A percentile compares a stretch with the other conserved stretches of the same genome.
Conservation (phyloP, 2,888 invertebrate species). For the Coelogynopora nodosa region DNA sequence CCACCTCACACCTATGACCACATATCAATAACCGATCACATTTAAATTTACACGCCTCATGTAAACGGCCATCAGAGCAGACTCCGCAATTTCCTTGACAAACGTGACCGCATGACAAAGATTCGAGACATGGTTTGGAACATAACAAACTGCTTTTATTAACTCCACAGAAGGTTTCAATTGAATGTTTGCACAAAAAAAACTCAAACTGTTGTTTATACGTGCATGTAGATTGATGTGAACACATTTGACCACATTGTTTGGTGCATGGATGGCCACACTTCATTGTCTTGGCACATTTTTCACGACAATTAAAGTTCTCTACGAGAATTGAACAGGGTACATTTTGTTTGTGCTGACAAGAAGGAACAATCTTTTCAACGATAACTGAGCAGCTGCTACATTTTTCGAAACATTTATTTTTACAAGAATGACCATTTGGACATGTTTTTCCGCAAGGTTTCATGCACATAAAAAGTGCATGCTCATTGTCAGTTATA, state of each 20-base stretch:
- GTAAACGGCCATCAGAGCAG: slow-evolving; percentile 32
- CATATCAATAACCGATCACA: slow-evolving; percentile 51
- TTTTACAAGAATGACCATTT: slow-evolving; percentile 44
- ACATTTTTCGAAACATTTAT: slow-evolving; percentile 37
- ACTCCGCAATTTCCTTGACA: neutral
- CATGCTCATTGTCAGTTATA: slow-evolving; percentile 65
- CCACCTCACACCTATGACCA: slow-evolving; percentile 48
- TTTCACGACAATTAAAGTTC: slow-evolving; percentile 56
- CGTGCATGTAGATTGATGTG: neutral
- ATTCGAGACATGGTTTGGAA: neutral
- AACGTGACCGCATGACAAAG: neutral
- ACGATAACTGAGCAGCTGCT: neutral
- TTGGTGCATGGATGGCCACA: slow-evolving; percentile 51
- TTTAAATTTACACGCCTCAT: neutral
- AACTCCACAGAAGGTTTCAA: neutral
- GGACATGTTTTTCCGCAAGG: slow-evolving; percentile 51
- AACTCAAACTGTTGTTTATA: no score
- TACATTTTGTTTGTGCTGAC: slow-evolving; percentile 54
- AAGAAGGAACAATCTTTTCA: slow-evolving; percentile 51
- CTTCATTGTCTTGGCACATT: slow-evolving; percentile 50
- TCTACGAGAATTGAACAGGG: slow-evolving; percentile 61
- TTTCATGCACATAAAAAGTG: slow-evolving; percentile 54
- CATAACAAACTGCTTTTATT: neutral
- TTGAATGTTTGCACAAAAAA: neutral
- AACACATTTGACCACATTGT: slow-evolving; percentile 60